phyloP scores from a whole-genome alignment of 2,888 invertebrate genomes.

The Anagyrus pseudococci region DNA sequence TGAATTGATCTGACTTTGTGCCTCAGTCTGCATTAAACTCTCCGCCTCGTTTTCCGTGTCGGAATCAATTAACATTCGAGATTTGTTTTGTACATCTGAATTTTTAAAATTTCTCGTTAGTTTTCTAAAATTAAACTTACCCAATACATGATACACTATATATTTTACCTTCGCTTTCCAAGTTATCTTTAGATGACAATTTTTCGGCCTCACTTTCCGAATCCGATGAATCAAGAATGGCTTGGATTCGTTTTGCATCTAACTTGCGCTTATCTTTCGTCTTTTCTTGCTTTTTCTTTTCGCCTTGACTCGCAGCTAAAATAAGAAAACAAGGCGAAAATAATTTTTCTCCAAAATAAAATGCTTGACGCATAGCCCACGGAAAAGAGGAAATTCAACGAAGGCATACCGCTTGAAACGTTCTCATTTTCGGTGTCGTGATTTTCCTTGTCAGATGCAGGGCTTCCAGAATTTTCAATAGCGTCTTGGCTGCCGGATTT shows the following conservation, averaged over 20 bases:
- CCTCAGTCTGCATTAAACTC: slow-evolving; percentile 4
- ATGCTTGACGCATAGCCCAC: not conserved
- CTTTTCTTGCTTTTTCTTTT: not conserved
- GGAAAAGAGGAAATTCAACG: not conserved
- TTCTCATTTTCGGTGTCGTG: slow-evolving; percentile 2
- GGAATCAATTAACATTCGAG: slow-evolving; percentile 17
- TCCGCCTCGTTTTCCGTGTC: slow-evolving; percentile 22
- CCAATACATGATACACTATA: not conserved
- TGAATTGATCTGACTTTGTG: not conserved
- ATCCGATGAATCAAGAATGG: slow-evolving; percentile 43
- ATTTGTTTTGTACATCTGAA: slow-evolving; percentile 13
- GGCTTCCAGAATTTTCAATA: not conserved
- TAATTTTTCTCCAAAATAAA: not conserved
- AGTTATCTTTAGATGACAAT: not conserved
- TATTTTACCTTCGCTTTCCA: not conserved
- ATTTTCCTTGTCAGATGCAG: slow-evolving; percentile 24
- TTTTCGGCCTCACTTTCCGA: slow-evolving; percentile 42
- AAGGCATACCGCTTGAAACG: slow-evolving; percentile 10
- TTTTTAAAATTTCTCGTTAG: not conserved
- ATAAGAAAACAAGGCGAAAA: not conserved
- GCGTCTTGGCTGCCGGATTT: not conserved
- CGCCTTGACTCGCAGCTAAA: no score
- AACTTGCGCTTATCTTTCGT: not conserved
- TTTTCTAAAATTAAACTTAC: not conserved
- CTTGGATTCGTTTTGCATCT: slow-evolving; percentile 40